Evolutionary conservation across 2,797 vertebrate genomes (phyloP).

Genomic region (Emydoidea blandingii): DNA sequence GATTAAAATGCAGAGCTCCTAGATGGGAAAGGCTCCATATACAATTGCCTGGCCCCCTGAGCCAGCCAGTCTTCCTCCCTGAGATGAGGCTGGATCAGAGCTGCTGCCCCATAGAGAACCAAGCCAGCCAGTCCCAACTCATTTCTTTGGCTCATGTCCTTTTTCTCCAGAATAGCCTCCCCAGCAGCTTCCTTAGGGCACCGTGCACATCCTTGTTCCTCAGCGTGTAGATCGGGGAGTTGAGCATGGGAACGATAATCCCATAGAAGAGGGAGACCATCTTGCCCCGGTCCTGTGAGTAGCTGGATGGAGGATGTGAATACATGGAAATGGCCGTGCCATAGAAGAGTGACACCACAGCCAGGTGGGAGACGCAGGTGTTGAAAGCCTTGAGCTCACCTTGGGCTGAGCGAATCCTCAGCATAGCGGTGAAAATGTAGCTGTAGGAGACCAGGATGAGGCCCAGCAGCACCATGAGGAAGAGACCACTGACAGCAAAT

Average conservation of each 20-base stretch:
- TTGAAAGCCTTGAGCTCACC: constrained; percentile 53
- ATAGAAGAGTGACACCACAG: constrained; percentile 21
- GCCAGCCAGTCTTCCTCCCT: background rate
- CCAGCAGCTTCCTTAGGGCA: background rate
- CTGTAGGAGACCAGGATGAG: background rate
- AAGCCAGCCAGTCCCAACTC: background rate
- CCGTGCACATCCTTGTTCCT: constrained; percentile 58
- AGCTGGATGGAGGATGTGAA: background rate
- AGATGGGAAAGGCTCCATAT: background rate
- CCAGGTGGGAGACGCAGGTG: background rate
- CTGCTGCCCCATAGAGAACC: too few species aligned
- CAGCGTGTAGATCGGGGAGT: constrained; percentile 40
- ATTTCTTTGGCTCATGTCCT: background rate
- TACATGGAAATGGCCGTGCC: background rate
- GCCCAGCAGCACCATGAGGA: background rate
- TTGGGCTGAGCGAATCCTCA: constrained; percentile 35
- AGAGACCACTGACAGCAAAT: background rate
- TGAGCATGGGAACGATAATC: constrained; percentile 11
- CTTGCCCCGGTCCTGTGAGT: background rate
- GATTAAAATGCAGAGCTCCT: background rate
- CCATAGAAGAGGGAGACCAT: constrained; percentile 36
- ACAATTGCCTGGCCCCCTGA: background rate
- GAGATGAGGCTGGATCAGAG: too few species aligned
- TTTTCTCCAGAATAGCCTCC: background rate
- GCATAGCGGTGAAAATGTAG: constrained; percentile 1